Evolutionary conservation across 1,140 invertebrate species (phyloP), one percentile per base, ranked within the genome.

Genomic region (Heliconius hewitsoni): DNA sequence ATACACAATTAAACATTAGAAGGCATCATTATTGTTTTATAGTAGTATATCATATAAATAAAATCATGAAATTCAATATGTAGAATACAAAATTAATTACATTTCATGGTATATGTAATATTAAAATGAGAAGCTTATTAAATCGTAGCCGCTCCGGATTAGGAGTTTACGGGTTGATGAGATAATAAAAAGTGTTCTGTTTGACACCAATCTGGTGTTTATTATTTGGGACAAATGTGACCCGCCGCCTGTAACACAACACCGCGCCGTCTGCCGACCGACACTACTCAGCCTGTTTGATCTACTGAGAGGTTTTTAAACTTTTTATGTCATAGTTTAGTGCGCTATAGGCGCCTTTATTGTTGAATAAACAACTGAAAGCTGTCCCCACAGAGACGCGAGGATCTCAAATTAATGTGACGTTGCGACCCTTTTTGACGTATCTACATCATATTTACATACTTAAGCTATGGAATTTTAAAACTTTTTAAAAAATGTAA

Each of bases 271-370:
- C 89, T 92, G 91, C 84, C 87, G 86, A 89, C 88, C 87, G 87
- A 88, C 90, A 91, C 89, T 85, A 87, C 90, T 90, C 89, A 77
- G 87, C 84, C 90, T 94, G 93, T 94, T 94, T 94, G 93, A 94
- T 94, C 93, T 94, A 93, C 93, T 92, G 91, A 93, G 91, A 94
- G 93, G 91, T 93, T 94, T 94, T 94, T 93, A 94, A 93, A 92
- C 90, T 93, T 94, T 94, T 94, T 93, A 94, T 94, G 91, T 92
- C 93, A 90, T 91, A 93, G 88, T 93, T 93, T 92, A 93, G 89
- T 91, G 87, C 84, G 87, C 82, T 90, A 90, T 92, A 92, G 86
- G 87, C 88, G 90, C 87, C 88, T 93, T 93, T 93, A 94, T 90
- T 92, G 93, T 86, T 93, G 88, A 88, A 87, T 93, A 93, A 94